Conservation (phyloP, 2,113 vertebrate species). For the Mesitornis unicolor region DNA sequence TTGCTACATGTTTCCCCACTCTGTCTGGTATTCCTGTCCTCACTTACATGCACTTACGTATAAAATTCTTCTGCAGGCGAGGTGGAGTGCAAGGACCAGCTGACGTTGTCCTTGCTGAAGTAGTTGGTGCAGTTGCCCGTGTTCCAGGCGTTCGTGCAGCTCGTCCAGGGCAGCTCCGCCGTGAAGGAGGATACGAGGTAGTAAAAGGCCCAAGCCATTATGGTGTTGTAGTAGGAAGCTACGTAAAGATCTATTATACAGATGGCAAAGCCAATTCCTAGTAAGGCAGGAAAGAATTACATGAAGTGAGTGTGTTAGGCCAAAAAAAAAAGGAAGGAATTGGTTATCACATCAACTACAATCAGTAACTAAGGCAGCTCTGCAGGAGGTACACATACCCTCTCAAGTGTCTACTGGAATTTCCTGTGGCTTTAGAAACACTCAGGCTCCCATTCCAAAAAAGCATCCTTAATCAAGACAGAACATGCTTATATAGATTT, state of each 20-base stretch:
- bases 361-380: not conserved
- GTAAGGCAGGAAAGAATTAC: not conserved
- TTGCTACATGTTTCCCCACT: not conserved
- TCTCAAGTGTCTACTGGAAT: not conserved
- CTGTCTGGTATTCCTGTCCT: constrained; percentile 5
- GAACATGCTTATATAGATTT: not conserved
- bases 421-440: not conserved
- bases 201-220: constrained; percentile 98
- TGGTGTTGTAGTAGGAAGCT: constrained; percentile 98
- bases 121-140: constrained; percentile 90
- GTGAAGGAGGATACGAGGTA: constrained; percentile 94
- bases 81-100: constrained; percentile 85
- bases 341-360: not conserved
- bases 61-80: constrained; percentile 98
- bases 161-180: constrained; percentile 89
- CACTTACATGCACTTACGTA: constrained; percentile 93
- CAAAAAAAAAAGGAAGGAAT: not conserved
- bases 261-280: constrained; percentile 96
- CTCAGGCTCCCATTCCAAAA: not conserved
- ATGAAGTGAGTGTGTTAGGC: not conserved
- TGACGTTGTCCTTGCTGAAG: constrained; percentile 85
- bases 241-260: constrained; percentile 93
- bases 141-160: constrained; percentile 92
- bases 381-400: not conserved
- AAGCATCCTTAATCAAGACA: not conserved